Conservation (phyloP, 2,888 invertebrate genomes). For the Dryocosmus kuriphilus region DNA sequence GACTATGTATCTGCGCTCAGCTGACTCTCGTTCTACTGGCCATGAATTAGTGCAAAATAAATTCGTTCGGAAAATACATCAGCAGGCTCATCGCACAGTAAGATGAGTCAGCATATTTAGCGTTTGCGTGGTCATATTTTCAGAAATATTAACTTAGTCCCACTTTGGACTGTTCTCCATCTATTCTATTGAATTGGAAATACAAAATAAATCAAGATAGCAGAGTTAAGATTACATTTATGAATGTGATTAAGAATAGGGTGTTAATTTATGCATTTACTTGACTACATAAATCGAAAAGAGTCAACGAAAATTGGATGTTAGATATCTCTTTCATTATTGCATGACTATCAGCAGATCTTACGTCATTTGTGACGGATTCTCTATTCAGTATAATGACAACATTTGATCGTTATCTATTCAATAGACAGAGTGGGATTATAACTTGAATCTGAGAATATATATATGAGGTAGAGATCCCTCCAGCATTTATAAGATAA, state of each 20-base stretch:
- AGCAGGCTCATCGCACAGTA: too few species aligned
- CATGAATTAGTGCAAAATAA: slow-evolving; percentile 59
- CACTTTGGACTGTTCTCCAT: too few species aligned
- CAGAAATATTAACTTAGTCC: too few species aligned
- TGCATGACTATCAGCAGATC: background rate
- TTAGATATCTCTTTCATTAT: background rate
- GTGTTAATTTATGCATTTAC: background rate
- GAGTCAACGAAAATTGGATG: background rate
- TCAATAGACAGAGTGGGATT: background rate
- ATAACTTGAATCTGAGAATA: background rate
- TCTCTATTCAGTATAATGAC: background rate
- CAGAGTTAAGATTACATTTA: slow-evolving; percentile 11
- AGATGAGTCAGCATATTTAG: too few species aligned
- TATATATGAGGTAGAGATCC: background rate
- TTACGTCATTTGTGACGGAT: background rate
- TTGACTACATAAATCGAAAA: background rate
- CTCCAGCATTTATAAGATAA: background rate
- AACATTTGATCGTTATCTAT: background rate
- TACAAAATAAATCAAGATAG: background rate
- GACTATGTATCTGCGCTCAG: slow-evolving; percentile 34
- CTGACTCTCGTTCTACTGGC: slow-evolving; percentile 42
- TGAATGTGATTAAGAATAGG: slow-evolving; percentile 18
- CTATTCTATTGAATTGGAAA: background rate
- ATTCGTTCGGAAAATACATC: slow-evolving; percentile 9
- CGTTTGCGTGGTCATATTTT: too few species aligned